Conservation (phyloP, 2,113 vertebrate genomes). For the Diadophis punctatus region DNA sequence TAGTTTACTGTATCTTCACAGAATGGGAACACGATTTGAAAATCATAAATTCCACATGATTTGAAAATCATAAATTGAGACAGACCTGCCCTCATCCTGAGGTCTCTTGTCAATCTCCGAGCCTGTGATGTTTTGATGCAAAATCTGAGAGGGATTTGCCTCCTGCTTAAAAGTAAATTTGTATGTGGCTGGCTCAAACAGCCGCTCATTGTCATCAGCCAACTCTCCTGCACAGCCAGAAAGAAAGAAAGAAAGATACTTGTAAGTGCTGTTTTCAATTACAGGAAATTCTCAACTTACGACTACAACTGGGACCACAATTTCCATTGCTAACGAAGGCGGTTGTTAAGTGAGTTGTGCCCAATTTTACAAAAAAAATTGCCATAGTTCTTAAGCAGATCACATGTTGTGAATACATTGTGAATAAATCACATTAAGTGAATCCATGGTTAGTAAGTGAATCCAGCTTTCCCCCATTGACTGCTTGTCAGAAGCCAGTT, state of each 20-base stretch:
- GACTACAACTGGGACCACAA: background rate
- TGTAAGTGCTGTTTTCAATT: background rate
- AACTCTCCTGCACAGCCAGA: slow-evolving; percentile 32
- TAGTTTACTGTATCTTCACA: background rate
- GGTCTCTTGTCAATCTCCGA: background rate
- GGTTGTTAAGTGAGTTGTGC: background rate
- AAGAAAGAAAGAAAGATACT: slow-evolving; percentile 20
- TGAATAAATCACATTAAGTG: background rate
- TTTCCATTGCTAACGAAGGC: background rate
- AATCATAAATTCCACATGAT: background rate
- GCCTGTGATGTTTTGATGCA: background rate
- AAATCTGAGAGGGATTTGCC: background rate
- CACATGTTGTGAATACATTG: background rate
- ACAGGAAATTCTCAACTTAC: background rate
- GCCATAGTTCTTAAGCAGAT: background rate
- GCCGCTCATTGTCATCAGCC: background rate
- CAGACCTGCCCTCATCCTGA: slow-evolving; percentile 3
- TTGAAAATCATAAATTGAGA: background rate
- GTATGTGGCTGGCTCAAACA: background rate
- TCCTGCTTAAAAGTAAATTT: background rate
- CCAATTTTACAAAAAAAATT: background rate
- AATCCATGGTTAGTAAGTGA: background rate
- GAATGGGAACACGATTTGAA: background rate
- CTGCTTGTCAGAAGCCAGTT: background rate
- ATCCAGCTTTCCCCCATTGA: background rate